Percentiles rank a stretch among this genome's conserved stretches.
phyloP scores from a whole-genome alignment of 2,888 invertebrate genomes.

The Quadroppia sp. region DNA sequence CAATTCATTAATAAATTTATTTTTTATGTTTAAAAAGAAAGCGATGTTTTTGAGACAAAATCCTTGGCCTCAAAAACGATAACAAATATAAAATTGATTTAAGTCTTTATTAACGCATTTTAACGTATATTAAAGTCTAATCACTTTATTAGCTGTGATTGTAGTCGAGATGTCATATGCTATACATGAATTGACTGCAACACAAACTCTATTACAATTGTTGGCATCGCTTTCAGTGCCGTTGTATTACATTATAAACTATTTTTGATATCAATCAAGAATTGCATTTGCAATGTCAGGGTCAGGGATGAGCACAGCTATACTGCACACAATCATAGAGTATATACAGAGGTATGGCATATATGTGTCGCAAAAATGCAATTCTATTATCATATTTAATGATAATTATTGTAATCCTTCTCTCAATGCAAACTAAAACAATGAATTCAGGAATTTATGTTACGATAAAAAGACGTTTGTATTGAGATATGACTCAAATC shows the following conservation, averaged over 20 bases:
- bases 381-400: no score
- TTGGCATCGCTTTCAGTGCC: neutral
- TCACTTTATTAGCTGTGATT: neutral
- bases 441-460: conserved; percentile 25
- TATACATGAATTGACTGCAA: neutral
- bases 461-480: neutral
- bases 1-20: neutral
- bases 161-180: no score
- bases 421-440: neutral
- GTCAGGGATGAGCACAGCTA: neutral
- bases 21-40: no score
- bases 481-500: neutral
- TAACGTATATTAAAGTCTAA: neutral
- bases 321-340: no score
- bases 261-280: neutral
- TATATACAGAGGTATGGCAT: no score
- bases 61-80: conserved; percentile 31
- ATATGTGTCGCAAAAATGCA: no score
- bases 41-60: neutral
- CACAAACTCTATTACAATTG: neutral
- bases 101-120: neutral
- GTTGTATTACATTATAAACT: neutral
- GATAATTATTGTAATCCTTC: neutral
- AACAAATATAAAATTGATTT: conserved; percentile 1
- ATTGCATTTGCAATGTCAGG: neutral